phyloP scores from a whole-genome alignment of 2,797 vertebrate genomes.

The Pangasius krempfi region DNA sequence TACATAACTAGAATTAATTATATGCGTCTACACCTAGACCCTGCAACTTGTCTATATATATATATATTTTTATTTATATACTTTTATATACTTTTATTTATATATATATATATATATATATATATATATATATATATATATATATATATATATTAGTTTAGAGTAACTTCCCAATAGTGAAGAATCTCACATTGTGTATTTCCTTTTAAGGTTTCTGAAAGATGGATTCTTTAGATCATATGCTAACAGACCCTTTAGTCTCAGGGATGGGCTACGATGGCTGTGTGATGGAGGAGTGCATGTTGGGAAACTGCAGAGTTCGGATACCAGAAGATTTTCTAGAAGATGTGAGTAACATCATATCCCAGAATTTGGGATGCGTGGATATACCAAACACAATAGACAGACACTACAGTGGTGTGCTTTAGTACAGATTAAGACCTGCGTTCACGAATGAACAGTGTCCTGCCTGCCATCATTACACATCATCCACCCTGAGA shows the following conservation, averaged over 20 bases:
- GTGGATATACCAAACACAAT: neutral
- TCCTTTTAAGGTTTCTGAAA: conserved; percentile 22
- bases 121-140: no score
- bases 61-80: no score
- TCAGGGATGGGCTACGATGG: conserved; percentile 79
- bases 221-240: conserved; percentile 91
- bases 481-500: neutral
- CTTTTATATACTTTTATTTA: no score
- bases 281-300: conserved; percentile 91
- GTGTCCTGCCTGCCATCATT: neutral
- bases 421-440: neutral
- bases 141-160: no score
- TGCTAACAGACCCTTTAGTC: conserved; percentile 89
- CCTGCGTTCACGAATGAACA: neutral
- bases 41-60: no score
- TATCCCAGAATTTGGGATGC: neutral
- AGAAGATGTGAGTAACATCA: conserved; percentile 85
- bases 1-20: neutral
- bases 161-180: neutral
- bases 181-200: neutral
- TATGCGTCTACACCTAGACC: no score
- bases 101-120: no score
- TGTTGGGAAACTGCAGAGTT: conserved; percentile 86
- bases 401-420: neutral
- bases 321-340: conserved; percentile 92